A percentile compares a stretch with the other conserved stretches of the same genome.
phyloP scores from a whole-genome alignment of 2,797 vertebrate species.

The Schizopygopsis malacanthus region DNA sequence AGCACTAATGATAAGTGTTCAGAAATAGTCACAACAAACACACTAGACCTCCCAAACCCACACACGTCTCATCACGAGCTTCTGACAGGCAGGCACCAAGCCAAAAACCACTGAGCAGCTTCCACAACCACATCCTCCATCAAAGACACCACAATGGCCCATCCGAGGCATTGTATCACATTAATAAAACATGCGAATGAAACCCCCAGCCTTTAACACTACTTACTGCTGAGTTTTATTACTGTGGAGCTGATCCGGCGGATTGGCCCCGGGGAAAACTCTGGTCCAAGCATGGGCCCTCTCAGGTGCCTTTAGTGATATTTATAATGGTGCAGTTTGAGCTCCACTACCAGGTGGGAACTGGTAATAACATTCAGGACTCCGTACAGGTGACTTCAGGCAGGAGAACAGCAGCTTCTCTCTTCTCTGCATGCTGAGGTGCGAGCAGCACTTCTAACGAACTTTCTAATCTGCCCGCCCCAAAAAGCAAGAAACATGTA shows the following conservation, averaged over 20 bases:
- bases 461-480: slow-evolving; percentile 53
- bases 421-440: slow-evolving; percentile 59
- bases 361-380: slow-evolving; percentile 21
- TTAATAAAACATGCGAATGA: slow-evolving; percentile 37
- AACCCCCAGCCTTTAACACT: slow-evolving; percentile 17
- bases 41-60: neutral
- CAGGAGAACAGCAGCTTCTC: slow-evolving; percentile 45
- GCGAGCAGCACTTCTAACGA: slow-evolving; percentile 53
- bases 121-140: slow-evolving; percentile 45
- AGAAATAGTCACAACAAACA: slow-evolving; percentile 47
- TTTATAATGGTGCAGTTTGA: slow-evolving; percentile 37
- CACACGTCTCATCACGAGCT: slow-evolving; percentile 29
- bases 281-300: slow-evolving; percentile 49
- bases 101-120: slow-evolving; percentile 41
- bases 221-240: slow-evolving; percentile 66
- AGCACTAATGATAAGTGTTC: slow-evolving; percentile 29
- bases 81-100: slow-evolving; percentile 27
- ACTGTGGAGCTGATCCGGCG: slow-evolving; percentile 61
- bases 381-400: slow-evolving; percentile 44
- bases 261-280: slow-evolving; percentile 51
- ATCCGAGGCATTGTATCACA: slow-evolving; percentile 13
- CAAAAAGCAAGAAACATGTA: slow-evolving; percentile 65
- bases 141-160: slow-evolving; percentile 32
- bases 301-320: slow-evolving; percentile 4
- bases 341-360: slow-evolving; percentile 31